Evolutionary conservation across 2,113 vertebrate genomes (phyloP).

Genomic region (Aegotheles bennettii): DNA sequence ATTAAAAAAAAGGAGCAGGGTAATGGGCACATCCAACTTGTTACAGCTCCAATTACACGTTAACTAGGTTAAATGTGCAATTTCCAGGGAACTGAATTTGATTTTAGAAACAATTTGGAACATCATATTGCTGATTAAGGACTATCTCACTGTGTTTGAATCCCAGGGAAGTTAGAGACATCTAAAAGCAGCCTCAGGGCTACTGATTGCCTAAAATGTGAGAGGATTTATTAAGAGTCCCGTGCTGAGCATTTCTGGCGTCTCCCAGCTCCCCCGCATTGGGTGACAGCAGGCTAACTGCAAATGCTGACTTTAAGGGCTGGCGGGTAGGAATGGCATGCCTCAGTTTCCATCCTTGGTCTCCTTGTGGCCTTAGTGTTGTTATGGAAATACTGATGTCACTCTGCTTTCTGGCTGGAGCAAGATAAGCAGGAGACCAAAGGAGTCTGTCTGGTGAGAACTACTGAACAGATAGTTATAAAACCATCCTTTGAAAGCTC

Average conservation of each 20-base stretch:
- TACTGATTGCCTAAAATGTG: background rate
- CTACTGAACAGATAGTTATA: background rate
- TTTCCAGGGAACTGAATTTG: background rate
- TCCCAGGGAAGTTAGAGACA: background rate
- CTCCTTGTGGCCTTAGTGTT: background rate
- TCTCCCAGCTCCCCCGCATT: background rate
- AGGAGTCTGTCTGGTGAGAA: conserved; percentile 37
- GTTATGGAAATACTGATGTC: conserved; percentile 50
- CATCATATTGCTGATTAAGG: background rate
- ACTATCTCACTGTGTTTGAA: background rate
- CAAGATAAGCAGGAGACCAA: conserved; percentile 38
- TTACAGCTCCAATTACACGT: background rate
- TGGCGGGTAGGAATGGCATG: background rate
- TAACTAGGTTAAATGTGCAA: background rate
- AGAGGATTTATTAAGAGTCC: background rate
- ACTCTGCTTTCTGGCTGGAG: conserved; percentile 28
- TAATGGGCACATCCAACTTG: background rate
- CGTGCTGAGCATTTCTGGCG: background rate
- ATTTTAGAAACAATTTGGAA: background rate
- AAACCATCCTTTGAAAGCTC: conserved; percentile 16
- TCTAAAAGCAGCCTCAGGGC: background rate
- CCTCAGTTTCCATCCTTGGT: background rate
- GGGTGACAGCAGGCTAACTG: background rate
- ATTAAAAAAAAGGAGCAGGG: background rate
- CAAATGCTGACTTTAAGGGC: background rate